These are phyloP conservation scores for Drosophila koepferae DNA, from an alignment of 2,888 invertebrate genomes.

Conservation along the genomic window DNA sequence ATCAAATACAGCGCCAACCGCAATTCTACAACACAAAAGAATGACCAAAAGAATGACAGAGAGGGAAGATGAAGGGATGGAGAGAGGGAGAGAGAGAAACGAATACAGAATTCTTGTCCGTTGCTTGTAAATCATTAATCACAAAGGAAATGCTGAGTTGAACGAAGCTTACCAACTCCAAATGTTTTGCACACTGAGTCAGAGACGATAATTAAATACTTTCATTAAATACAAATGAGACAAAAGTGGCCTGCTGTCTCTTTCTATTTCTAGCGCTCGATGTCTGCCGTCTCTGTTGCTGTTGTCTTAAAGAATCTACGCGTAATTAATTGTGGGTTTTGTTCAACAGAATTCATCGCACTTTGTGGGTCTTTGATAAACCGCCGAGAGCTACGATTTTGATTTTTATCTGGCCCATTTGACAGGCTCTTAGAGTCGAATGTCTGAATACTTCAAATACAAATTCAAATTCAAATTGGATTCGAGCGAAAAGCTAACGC, in stretches of 20 bases:
- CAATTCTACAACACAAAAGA: slow-evolving; percentile 47
- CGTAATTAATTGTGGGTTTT: slow-evolving; percentile 46
- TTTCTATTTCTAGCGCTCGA: slow-evolving; percentile 3
- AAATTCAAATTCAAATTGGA: slow-evolving; percentile 19
- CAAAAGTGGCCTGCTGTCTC: slow-evolving; percentile 7
- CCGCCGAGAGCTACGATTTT: slow-evolving; percentile 7
- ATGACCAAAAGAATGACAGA: slow-evolving; percentile 33
- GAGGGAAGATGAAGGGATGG: neutral
- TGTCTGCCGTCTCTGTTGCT: neutral
- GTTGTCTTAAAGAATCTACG: slow-evolving; percentile 13
- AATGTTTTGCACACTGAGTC: slow-evolving; percentile 30
- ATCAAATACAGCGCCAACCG: slow-evolving; percentile 15
- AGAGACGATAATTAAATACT: slow-evolving; percentile 44
- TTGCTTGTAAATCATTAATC: slow-evolving; percentile 75
- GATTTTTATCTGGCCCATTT: slow-evolving; percentile 5
- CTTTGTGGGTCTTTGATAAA: slow-evolving; percentile 18
- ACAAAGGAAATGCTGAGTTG: slow-evolving; percentile 42
- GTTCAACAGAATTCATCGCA: slow-evolving; percentile 18
- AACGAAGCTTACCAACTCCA: neutral
- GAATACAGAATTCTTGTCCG: slow-evolving; percentile 23
- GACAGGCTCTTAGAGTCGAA: slow-evolving; percentile 22
- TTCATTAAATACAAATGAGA: slow-evolving; percentile 56
- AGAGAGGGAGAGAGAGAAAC: neutral
- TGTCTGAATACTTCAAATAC: slow-evolving; percentile 1
- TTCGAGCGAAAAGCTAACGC: slow-evolving; percentile 11